A percentile compares a stretch with the other conserved stretches of the same genome.
phyloP scores from a whole-genome alignment of 2,888 invertebrate genomes.

The Dicycla oo region DNA sequence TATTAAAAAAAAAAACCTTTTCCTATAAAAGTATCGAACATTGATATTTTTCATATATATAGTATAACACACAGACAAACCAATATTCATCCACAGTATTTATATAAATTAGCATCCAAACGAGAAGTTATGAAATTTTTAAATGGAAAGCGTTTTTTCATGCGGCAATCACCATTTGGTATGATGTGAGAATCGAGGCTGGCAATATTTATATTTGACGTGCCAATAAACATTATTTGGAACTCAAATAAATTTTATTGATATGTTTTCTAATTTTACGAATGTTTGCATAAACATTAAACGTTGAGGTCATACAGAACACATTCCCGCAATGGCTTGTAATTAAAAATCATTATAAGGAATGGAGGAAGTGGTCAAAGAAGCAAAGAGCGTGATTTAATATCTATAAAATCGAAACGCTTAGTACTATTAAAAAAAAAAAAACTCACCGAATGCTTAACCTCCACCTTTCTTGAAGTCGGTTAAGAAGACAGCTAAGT shows the following conservation, averaged over 20 bases:
- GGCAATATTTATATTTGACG: constrained; percentile 37
- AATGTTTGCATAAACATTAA: not conserved
- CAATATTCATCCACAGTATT: constrained; percentile 32
- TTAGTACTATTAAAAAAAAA: no score
- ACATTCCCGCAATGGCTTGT: no score
- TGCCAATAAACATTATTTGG: constrained; percentile 32
- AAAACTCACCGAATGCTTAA: no score
- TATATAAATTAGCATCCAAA: constrained; percentile 60
- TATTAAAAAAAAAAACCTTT: no score
- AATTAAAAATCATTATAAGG: no score
- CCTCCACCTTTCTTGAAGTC: no score
- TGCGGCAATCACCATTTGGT: constrained; percentile 48
- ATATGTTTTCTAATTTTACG: not conserved
- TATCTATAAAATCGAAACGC: no score
- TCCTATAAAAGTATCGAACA: not conserved
- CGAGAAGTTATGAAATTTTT: constrained; percentile 55
- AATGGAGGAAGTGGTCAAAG: no score
- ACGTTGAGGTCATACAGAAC: no score
- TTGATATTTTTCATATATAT: not conserved
- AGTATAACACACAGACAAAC: constrained; percentile 37
- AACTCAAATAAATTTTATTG: constrained; percentile 20
- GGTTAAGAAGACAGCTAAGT: no score
- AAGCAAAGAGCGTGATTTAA: no score
- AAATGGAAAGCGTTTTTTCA: constrained; percentile 55
- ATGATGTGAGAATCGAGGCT: constrained; percentile 26